phyloP scores from a whole-genome alignment of 2,888 invertebrate genomes.

The Troides aeacus region DNA sequence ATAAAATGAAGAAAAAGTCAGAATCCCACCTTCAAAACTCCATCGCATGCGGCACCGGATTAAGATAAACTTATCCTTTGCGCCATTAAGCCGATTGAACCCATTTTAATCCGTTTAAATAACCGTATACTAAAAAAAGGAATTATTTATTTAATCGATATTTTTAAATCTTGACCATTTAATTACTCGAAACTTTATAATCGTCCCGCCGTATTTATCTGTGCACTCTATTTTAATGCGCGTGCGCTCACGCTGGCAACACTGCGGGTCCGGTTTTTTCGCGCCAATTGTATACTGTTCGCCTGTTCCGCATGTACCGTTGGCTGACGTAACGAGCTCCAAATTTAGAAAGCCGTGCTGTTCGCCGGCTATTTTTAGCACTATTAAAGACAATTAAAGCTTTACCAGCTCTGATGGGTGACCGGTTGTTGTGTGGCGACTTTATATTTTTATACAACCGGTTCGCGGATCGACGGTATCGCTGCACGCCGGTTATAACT shows the following conservation, averaged over 20 bases:
- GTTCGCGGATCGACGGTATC: neutral
- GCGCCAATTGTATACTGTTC: neutral
- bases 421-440: neutral
- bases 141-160: neutral
- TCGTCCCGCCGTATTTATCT: neutral
- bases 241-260: neutral
- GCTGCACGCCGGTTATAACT: neutral
- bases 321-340: conserved; percentile 6
- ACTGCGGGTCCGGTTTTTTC: conserved; percentile 9
- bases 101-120: too few relatives aligned
- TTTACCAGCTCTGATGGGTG: neutral
- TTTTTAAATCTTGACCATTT: neutral
- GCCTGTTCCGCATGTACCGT: conserved; percentile 7
- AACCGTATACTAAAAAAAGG: too few relatives aligned
- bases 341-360: conserved; percentile 1
- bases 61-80: too few relatives aligned
- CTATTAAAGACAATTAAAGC: neutral
- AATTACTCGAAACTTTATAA: neutral
- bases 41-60: too few relatives aligned
- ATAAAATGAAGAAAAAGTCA: too few relatives aligned
- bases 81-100: too few relatives aligned
- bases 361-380: conserved; percentile 6
- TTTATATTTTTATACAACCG: conserved; percentile 1
- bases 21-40: too few relatives aligned
- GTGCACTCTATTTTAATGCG: conserved; percentile 3